phyloP scores from a whole-genome alignment of 2,113 vertebrate genomes.

The Syrmaticus mikado region DNA sequence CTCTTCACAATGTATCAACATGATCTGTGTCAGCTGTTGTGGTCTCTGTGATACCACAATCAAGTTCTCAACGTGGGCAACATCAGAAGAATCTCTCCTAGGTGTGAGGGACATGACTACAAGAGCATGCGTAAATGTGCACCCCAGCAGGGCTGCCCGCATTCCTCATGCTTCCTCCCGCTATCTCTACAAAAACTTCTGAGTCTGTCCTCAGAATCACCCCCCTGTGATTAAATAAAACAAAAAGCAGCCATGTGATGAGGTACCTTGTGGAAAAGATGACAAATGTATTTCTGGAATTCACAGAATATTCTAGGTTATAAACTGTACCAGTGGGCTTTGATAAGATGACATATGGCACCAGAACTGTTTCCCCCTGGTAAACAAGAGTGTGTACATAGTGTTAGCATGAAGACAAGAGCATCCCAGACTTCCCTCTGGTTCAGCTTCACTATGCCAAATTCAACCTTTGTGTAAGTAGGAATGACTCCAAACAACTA shows the following conservation, averaged over 20 bases:
- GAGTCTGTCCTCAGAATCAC: constrained; percentile 5
- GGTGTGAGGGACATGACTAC: not conserved
- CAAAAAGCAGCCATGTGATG: constrained; percentile 46
- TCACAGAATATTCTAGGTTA: not conserved
- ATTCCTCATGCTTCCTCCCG: constrained; percentile 35
- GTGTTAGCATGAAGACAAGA: not conserved
- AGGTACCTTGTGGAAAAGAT: constrained; percentile 45
- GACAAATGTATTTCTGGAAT: constrained; percentile 32
- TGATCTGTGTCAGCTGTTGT: constrained; percentile 22
- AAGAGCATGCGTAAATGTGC: not conserved
- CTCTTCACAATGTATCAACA: not conserved
- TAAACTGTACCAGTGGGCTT: not conserved
- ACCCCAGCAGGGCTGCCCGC: not conserved
- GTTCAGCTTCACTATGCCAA: constrained; percentile 31
- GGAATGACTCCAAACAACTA: constrained; percentile 58
- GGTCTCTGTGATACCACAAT: not conserved
- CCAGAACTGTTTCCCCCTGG: constrained; percentile 10
- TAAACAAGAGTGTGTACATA: not conserved
- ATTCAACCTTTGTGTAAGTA: constrained; percentile 50
- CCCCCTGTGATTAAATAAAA: not conserved
- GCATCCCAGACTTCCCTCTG: constrained; percentile 44
- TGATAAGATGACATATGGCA: constrained; percentile 20
- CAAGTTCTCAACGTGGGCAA: not conserved
- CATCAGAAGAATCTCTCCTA: constrained; percentile 2
- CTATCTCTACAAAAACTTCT: constrained; percentile 24